Conservation (phyloP, 2,888 invertebrate genomes). For the Caenorhabditis sp. region DNA sequence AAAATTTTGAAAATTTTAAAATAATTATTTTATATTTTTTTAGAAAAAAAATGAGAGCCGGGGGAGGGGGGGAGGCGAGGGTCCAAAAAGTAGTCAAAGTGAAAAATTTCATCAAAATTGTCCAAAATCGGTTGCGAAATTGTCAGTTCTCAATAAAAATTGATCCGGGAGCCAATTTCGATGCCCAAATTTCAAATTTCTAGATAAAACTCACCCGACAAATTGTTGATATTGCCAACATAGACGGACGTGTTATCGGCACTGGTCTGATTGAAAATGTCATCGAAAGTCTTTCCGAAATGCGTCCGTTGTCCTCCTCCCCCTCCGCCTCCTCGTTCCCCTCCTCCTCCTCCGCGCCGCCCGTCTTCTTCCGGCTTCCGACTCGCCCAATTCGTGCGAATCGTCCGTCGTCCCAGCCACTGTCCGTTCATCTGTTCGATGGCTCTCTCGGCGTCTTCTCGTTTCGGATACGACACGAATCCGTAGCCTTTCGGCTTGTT, state of each 20-base stretch:
- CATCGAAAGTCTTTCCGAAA: conserved; percentile 90
- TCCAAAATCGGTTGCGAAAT: too few relatives aligned
- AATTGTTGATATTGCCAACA: conserved; percentile 91
- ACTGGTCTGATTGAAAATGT: conserved; percentile 97
- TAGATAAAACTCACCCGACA: conserved; percentile 17
- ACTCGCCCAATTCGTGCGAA: conserved; percentile 99
- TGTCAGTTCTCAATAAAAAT: too few relatives aligned
- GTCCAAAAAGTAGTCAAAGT: too few relatives aligned
- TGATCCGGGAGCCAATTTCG: too few relatives aligned
- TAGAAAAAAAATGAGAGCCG: too few relatives aligned
- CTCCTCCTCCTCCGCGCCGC: conserved; percentile 23
- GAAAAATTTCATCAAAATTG: too few relatives aligned
- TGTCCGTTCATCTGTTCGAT: conserved; percentile 99
- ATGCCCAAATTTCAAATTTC: too few relatives aligned
- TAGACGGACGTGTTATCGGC: conserved; percentile 99
- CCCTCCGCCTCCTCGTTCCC: not conserved
- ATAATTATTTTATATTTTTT: not conserved
- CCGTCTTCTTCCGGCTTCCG: conserved; percentile 89
- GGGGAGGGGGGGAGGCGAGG: too few relatives aligned
- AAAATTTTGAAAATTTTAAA: not conserved
- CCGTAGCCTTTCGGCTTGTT: conserved; percentile 99
- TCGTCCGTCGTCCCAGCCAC: conserved; percentile 96
- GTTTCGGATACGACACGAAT: conserved; percentile 98
- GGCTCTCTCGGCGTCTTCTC: conserved; percentile 98
- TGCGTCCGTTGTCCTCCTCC: conserved; percentile 1